Conservation (phyloP, 2,797 vertebrate genomes). For the Silurus lanzhouensis region DNA sequence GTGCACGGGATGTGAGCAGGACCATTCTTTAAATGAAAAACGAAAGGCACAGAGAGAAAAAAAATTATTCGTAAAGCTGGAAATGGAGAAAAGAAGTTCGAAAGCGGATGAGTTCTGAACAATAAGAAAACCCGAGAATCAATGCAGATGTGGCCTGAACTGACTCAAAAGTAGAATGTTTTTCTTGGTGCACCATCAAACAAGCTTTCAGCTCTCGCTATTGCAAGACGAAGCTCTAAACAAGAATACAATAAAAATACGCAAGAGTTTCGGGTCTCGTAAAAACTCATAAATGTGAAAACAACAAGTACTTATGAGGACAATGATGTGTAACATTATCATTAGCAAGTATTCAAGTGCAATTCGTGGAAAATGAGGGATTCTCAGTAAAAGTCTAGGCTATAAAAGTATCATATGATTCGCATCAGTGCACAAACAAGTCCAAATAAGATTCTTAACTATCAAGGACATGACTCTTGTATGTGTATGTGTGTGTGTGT, state of each 20-base stretch:
- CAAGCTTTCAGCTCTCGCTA: neutral
- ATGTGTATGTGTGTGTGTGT: constrained; percentile 40
- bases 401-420: neutral
- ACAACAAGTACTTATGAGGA: neutral
- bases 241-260: neutral
- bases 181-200: neutral
- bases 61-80: constrained; percentile 59
- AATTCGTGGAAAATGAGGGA: neutral
- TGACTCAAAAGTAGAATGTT: neutral
- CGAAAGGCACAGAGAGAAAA: constrained; percentile 44
- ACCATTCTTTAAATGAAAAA: constrained; percentile 59
- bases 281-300: neutral
- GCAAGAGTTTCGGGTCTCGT: no score
- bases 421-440: neutral
- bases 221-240: neutral
- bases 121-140: constrained; percentile 26
- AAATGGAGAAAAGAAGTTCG: constrained; percentile 53
- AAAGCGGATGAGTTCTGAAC: constrained; percentile 55
- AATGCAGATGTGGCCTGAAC: constrained; percentile 12
- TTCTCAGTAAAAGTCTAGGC: constrained; percentile 13
- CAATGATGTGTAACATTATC: neutral
- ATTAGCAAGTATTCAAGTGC: neutral
- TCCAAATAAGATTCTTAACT: constrained; percentile 41
- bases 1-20: constrained; percentile 66
- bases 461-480: constrained; percentile 40